Base-by-base conservation (phyloP, 1,140 invertebrate species). In the Antheraea mylitta region DNA sequence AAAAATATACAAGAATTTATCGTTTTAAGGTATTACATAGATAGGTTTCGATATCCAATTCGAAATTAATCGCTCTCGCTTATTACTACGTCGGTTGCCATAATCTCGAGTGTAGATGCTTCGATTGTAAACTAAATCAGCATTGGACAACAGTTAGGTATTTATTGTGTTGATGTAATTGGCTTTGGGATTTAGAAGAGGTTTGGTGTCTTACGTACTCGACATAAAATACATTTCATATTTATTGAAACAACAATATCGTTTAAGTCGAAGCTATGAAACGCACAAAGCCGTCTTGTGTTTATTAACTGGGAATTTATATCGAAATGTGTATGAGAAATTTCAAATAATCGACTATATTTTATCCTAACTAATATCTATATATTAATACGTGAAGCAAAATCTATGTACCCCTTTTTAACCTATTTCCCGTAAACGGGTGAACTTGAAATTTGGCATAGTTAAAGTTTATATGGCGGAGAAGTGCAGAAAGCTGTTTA, bases 121-220 rank as follows among this genome's bases (percentile, higher is more conserved):
- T 42, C 64, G 64, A 65, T 65, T 65, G 64, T 65, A 65, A 65
- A 65, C 64, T 65, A 65, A 65, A 45, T 65, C 64, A 53, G 64
- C 64, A 65, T 65, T 65, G 64, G 64, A 65, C 64, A 65, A 65
- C 64, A 42, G 64, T 65, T 65, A 65, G 64, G 64, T 65, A 65
- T 65, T 65, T 65, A 65, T 65, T 65, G 64, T 65, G 38, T 65
- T 65, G 64, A 65, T 65, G 64, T 65, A 65, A 65, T 65, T 65
- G 64, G 64, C 64, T 65, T 48, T 65, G 38, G 64, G 64, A 65
- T 65, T 65, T 65, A 65, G 64, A 65, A 65, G 64, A 48, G 64
- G 64, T 42, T 48, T 36, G 61, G 61, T 63, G 18, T 65, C 38
- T 65, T 45, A 42, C 64, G 64, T 42, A 65, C 38, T 65, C 38